A percentile compares a stretch with the other conserved stretches of the same genome.
Conservation (phyloP, 1,140 invertebrate species). For the Brachystomella parvula region DNA sequence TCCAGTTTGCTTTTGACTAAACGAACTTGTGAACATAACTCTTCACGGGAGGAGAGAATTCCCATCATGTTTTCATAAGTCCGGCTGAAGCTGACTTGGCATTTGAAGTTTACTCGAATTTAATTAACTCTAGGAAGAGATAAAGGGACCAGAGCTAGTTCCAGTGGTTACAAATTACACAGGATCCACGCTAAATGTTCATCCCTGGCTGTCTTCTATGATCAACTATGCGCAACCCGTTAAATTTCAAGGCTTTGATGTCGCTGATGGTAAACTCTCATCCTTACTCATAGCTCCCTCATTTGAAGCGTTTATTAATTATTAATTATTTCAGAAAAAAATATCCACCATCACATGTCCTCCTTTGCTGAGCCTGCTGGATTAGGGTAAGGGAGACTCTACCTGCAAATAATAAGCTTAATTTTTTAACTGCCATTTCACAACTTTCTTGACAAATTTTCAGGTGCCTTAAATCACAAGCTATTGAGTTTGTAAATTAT, state of each 20-base stretch:
- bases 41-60: neutral
- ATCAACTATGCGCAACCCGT: constrained; percentile 99
- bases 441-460: no score
- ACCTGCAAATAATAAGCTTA: no score
- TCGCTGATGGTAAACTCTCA: constrained; percentile 74
- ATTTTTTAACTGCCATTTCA: no score
- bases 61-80: no score
- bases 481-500: constrained; percentile 99
- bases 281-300: neutral
- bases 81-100: no score
- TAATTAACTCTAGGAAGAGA: no score
- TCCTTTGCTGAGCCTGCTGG: constrained; percentile 96
- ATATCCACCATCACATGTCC: constrained; percentile 96
- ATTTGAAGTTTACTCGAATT: no score
- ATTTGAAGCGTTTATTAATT: neutral
- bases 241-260: constrained; percentile 96
- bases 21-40: no score
- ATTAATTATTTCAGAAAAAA: constrained; percentile 61
- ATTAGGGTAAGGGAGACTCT: no score
- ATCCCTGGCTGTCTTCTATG: constrained; percentile 96
- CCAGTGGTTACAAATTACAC: constrained; percentile 60
- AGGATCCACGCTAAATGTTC: constrained; percentile 95
- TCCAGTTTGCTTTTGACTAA: no score
- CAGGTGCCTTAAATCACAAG: constrained; percentile 85
- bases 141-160: constrained; percentile 18